Conservation (phyloP, 2,797 vertebrate genomes). For the Crotalus adamanteus region DNA sequence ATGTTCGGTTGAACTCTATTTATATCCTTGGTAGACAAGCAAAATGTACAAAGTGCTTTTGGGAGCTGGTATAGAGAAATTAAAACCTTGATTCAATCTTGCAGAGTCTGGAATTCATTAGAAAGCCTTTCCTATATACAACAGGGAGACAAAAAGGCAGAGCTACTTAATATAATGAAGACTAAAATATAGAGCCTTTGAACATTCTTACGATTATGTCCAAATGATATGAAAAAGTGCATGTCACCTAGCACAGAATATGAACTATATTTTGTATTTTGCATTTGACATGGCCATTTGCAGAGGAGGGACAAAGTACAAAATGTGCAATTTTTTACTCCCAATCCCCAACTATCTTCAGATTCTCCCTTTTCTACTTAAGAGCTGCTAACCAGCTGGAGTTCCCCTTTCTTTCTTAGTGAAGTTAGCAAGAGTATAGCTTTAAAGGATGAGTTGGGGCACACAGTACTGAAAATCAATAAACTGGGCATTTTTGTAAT, state of each 20-base stretch:
- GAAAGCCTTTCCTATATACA: not conserved
- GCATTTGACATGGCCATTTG: not conserved
- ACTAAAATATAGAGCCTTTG: not conserved
- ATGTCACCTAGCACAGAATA: not conserved
- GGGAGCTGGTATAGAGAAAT: not conserved
- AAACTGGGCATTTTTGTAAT: not conserved
- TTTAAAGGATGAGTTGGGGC: not conserved
- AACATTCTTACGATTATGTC: not conserved
- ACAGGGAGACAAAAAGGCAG: not conserved
- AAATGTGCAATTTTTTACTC: not conserved
- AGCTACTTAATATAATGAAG: not conserved
- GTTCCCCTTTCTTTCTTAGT: not conserved
- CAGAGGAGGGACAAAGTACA: not conserved
- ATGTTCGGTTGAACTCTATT: not conserved
- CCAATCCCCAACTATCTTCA: not conserved
- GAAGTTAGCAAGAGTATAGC: not conserved
- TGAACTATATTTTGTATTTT: not conserved
- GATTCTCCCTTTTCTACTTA: not conserved
- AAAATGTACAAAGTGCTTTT: not conserved
- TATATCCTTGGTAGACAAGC: not conserved
- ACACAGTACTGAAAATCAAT: not conserved
- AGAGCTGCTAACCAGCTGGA: not conserved
- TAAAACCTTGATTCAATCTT: not conserved
- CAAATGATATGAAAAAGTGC: not conserved
- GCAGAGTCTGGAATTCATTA: not conserved